These are phyloP conservation scores for Pampus argenteus DNA, from an alignment of 2,797 vertebrate genomes.

Conservation along the genomic window DNA sequence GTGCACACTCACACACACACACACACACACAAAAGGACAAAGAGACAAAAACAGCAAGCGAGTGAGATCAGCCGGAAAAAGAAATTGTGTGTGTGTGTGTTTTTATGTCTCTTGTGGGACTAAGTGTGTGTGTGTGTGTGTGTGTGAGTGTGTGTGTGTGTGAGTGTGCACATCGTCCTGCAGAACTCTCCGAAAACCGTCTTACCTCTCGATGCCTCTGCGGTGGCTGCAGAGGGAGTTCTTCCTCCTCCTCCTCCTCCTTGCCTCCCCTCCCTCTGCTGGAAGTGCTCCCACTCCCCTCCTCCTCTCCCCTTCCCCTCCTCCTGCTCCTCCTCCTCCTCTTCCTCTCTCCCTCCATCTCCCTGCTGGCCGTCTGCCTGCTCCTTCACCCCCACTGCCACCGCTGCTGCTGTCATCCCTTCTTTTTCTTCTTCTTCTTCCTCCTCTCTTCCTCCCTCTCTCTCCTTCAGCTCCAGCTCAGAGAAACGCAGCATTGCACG, in stretches of 20 bases:
- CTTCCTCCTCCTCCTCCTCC: constrained; percentile 42
- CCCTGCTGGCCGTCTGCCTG: constrained; percentile 47
- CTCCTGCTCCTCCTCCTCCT: constrained; percentile 28
- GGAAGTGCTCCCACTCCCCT: constrained; percentile 68
- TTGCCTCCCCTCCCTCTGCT: constrained; percentile 58
- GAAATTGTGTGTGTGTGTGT: constrained; percentile 1
- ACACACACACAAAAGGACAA: background rate
- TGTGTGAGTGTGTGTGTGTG: constrained; percentile 2
- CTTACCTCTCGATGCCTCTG: constrained; percentile 77
- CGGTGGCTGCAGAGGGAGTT: constrained; percentile 60
- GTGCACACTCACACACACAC: constrained; percentile 14
- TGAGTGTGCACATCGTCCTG: constrained; percentile 28
- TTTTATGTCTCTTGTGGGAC: background rate
- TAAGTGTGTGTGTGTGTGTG: constrained; percentile 23
- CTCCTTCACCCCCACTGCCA: constrained; percentile 83
- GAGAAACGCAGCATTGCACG: constrained; percentile 97
- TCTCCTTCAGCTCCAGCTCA: constrained; percentile 96
- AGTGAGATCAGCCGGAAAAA: constrained; percentile 29
- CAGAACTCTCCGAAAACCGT: constrained; percentile 56
- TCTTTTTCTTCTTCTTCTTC: constrained; percentile 81
- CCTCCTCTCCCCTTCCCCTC: constrained; percentile 12
- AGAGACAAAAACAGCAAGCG: constrained; percentile 28
- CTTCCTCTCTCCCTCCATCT: constrained; percentile 26
- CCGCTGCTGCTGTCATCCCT: constrained; percentile 80
- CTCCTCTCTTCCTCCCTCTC: constrained; percentile 88